Base-by-base conservation (phyloP, 2,888 invertebrate genomes). In the Drosophila ustulata region DNA sequence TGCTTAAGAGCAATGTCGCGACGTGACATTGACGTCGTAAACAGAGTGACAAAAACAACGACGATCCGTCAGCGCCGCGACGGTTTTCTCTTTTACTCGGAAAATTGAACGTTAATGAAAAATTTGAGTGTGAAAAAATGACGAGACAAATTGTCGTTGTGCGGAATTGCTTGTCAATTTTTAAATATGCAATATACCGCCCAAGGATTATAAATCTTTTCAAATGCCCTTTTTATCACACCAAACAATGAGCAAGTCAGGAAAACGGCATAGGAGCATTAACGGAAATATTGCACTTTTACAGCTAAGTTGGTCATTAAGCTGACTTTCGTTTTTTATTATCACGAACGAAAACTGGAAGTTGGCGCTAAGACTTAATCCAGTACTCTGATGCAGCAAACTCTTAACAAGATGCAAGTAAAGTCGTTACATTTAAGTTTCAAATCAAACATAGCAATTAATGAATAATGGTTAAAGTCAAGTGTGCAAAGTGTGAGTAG, bases 71-170 rank as follows among this genome's bases (percentile, higher is more conserved):
- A 57, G 51, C 55, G 52, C 18, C 53, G 63, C 53, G 63, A 53
- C 49, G 43, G 57, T 58, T 78, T 78, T 78, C 76, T 70, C 78
- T 76, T 78, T 76, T 66, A 50, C 39, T 26, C 53, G 66, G 69
- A 63, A 75, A 75, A 71, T 67, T 67, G 13, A 76, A 73, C 43
- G 66, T 47, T 70, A 78, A 78, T 66, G 39, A 59, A 69, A 57
- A 55, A 53, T 51, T n/a, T 30, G 13, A 55, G 74, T 28, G 65
- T 62, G 55, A 70, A 74, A 49, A 47, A 46, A n/a, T 39, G 49
- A 61, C 41, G 37, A 43, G 30, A 56, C 59, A 64, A 66, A 46
- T 63, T 62, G 55, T 34, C 43, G 43, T 51, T 55, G 52, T 50
- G 50, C 52, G 50, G 53, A 64, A 69, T 66, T 62, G 50, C 56